These are phyloP conservation scores for Drosophila eugracilis DNA, from an alignment of 1,140 invertebrate species.

Conservation along the genomic window DNA sequence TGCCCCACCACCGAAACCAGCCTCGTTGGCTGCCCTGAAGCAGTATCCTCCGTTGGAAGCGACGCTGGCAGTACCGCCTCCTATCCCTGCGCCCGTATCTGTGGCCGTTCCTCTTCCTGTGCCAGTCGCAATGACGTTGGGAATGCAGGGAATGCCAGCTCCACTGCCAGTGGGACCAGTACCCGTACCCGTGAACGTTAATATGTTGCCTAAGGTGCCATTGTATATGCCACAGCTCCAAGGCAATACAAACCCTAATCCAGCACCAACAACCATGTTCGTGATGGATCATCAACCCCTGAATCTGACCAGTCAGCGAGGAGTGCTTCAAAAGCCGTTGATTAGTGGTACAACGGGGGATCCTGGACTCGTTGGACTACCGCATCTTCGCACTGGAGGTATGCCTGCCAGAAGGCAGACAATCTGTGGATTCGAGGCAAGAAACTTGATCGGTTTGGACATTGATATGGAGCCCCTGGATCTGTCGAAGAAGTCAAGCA, in stretches of 20 bases:
- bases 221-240: slow-evolving; percentile 52
- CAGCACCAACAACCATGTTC: slow-evolving; percentile 7
- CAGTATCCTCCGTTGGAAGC: slow-evolving; percentile 37
- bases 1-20: slow-evolving; percentile 13
- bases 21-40: slow-evolving; percentile 30
- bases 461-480: slow-evolving; percentile 77
- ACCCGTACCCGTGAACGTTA: slow-evolving; percentile 29
- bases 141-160: slow-evolving; percentile 11
- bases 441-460: slow-evolving; percentile 62
- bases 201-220: slow-evolving; percentile 60
- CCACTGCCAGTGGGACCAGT: slow-evolving; percentile 1
- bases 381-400: slow-evolving; percentile 38
- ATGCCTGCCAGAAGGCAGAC: slow-evolving; percentile 73
- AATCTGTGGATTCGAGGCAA: slow-evolving; percentile 77
- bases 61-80: neutral
- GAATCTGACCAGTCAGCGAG: slow-evolving; percentile 65
- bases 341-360: slow-evolving; percentile 15
- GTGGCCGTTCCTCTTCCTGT: neutral
- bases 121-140: slow-evolving; percentile 13
- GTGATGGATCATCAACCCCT: slow-evolving; percentile 62
- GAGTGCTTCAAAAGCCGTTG: slow-evolving; percentile 24
- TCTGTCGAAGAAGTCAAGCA: slow-evolving; percentile 66
- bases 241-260: slow-evolving; percentile 4
- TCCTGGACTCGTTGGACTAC: slow-evolving; percentile 16
- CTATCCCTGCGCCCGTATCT: slow-evolving; percentile 2